Conservation (phyloP, 1,140 invertebrate species). For the Euura lappo region DNA sequence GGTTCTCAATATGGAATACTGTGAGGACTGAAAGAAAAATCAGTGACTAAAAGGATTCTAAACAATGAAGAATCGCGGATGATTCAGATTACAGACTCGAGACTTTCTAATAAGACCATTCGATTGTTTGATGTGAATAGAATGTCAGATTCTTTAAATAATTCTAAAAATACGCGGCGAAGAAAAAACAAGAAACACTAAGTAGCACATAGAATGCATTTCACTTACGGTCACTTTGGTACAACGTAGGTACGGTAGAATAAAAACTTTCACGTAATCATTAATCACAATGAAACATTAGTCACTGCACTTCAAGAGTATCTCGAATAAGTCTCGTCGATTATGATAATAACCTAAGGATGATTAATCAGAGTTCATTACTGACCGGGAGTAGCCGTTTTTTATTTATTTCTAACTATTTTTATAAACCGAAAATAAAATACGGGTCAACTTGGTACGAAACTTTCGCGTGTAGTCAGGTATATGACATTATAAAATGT, state of each 20-base stretch:
- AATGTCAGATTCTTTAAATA: too few species aligned
- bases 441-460: neutral
- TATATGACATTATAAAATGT: neutral
- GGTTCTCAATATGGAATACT: too few species aligned
- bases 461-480: neutral
- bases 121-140: too few species aligned
- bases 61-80: too few species aligned
- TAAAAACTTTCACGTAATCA: neutral
- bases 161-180: too few species aligned
- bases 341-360: neutral
- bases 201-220: neutral
- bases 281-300: conserved; percentile 3
- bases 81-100: too few species aligned
- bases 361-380: neutral
- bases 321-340: neutral
- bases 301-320: neutral
- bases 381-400: neutral
- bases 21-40: too few species aligned
- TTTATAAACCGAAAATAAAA: neutral
- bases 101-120: too few species aligned
- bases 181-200: too few species aligned
- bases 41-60: too few species aligned
- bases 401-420: neutral
- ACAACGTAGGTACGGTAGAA: neutral
- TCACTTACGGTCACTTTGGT: neutral